Base-by-base conservation (phyloP, 1,140 invertebrate species). In the Cotesia vestalis region DNA sequence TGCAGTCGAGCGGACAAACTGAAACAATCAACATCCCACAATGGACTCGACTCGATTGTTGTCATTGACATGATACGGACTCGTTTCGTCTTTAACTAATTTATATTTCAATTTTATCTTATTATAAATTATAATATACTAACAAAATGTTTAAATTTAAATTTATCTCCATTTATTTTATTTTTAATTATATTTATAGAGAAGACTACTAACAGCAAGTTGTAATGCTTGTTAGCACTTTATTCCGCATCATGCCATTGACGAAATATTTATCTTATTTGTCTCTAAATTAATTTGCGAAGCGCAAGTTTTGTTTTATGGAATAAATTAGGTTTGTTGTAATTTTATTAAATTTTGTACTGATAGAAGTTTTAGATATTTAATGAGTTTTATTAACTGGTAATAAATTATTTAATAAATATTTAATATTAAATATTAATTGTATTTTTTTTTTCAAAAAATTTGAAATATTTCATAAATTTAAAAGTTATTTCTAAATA, bases 1-100 rank as follows among this genome's bases (percentile, higher is more conserved):
- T 83, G 86, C 85, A 77, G 84, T 85, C 77, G 85, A 89, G 75
- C 89, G 86, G 79, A 89, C 87, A 85, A 89, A 90, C 89, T 89
- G 88, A 83, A 86, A 87, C 85, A 86, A 82, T 84, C 82, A 85
- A 84, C 75, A 83, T 78, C 78, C 81, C 78, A 84, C 75, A 80
- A 83, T 84, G 81, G 81, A 82, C 79, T 83, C 78, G 78, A 84
- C 83, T 82, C 78, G 78, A 77, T 75, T 76, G 77, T 75, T 77
- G 81, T 77, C 82, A 84, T 75, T 85, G 80, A 79, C 75, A 79
- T 80, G 79, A 85, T 80, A 79, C 83, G 81, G 81, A 84, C 76
- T 11, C 68, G 51, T 27, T 38, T 38, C 27, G 36, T 27, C 12
- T 14, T 4, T 3, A 57, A 5, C 6, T 57, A 61, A 3, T 61